Evolutionary conservation across 2,797 vertebrate species (phyloP).

Genomic region (Gila robusta): DNA sequence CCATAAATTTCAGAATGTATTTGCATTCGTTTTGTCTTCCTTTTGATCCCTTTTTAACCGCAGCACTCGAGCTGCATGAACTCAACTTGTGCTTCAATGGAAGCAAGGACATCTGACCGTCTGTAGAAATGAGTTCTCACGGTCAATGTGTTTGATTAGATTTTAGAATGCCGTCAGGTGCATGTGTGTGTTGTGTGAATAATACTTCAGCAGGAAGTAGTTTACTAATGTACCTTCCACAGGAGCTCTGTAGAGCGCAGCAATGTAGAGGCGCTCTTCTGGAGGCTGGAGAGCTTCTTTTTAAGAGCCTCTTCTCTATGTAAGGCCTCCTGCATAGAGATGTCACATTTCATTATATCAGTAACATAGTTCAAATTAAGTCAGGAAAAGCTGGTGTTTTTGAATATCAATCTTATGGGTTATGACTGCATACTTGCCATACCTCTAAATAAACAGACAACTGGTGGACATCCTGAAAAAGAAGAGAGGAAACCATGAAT

Average conservation of each 20-base stretch:
- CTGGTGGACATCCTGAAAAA: constrained; percentile 74
- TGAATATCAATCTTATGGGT: background rate
- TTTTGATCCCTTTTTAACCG: background rate
- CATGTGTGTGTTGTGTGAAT: background rate
- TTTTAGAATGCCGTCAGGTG: background rate
- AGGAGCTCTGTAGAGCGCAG: constrained; percentile 72
- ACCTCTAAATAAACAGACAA: constrained; percentile 80
- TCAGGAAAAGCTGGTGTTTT: background rate
- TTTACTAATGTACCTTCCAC: constrained; percentile 75
- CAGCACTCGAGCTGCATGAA: background rate
- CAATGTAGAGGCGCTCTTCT: constrained; percentile 72
- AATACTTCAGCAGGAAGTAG: constrained; percentile 11
- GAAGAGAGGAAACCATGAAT: background rate
- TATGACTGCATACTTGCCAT: constrained; percentile 43
- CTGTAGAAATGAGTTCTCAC: background rate
- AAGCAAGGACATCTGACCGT: background rate
- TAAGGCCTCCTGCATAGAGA: constrained; percentile 77
- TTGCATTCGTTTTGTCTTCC: background rate
- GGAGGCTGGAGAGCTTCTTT: constrained; percentile 76
- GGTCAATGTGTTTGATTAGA: background rate
- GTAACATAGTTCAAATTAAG: background rate
- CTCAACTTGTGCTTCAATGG: background rate
- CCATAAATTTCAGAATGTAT: background rate
- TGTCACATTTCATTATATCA: background rate
- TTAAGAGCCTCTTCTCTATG: constrained; percentile 78